Conservation (phyloP, 2,888 invertebrate species). For the Rosalia funebris region DNA sequence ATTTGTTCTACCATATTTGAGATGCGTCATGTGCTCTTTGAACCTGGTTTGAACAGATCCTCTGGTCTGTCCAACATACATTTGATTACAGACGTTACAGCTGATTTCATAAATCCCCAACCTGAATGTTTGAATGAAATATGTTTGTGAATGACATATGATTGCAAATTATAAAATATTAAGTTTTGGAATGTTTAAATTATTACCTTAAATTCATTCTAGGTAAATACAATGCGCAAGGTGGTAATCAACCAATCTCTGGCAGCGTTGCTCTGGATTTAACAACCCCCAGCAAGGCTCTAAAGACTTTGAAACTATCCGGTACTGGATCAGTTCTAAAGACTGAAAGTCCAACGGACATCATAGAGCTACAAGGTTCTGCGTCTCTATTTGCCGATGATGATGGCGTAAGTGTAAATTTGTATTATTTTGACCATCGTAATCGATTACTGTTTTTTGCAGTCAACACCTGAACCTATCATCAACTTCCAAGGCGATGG, state of each 20-base stretch:
- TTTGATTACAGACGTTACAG: too few species aligned
- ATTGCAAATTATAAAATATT: too few species aligned
- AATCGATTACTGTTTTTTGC: slow-evolving; percentile 20
- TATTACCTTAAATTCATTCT: not conserved
- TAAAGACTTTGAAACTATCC: slow-evolving; percentile 68
- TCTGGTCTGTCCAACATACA: too few species aligned
- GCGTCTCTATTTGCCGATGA: slow-evolving; percentile 49
- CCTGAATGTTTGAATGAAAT: too few species aligned
- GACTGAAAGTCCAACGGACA: slow-evolving; percentile 47
- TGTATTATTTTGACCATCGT: not conserved
- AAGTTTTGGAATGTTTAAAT: too few species aligned
- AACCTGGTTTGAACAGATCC: too few species aligned
- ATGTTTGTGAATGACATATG: too few species aligned
- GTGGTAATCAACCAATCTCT: slow-evolving; percentile 62
- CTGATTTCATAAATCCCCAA: too few species aligned
- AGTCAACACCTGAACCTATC: slow-evolving; percentile 65
- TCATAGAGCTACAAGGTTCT: slow-evolving; percentile 46
- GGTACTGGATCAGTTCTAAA: slow-evolving; percentile 58
- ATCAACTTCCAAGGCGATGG: slow-evolving; percentile 74
- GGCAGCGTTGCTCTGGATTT: slow-evolving; percentile 66
- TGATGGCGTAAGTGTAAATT: slow-evolving; percentile 35
- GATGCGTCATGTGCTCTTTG: too few species aligned
- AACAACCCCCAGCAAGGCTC: slow-evolving; percentile 68
- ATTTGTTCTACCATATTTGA: too few species aligned
- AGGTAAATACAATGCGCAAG: slow-evolving; percentile 62